phyloP scores from a whole-genome alignment of 1,140 invertebrate genomes.

The Magallana gigas region DNA sequence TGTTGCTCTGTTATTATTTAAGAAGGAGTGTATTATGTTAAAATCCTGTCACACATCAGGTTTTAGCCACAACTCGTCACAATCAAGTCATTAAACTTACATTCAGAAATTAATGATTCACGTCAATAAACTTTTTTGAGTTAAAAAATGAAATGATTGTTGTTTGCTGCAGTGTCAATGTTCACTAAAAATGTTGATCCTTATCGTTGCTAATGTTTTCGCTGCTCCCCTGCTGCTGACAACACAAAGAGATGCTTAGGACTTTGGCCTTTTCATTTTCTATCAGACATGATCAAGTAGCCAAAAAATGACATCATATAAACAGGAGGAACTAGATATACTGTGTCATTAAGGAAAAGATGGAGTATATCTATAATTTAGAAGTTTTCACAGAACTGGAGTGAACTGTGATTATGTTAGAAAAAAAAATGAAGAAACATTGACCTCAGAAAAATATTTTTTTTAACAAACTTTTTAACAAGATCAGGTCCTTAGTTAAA shows the following conservation, averaged over 20 bases:
- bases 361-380: too few relatives aligned
- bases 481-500: too few relatives aligned
- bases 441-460: too few relatives aligned
- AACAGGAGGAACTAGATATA: too few relatives aligned
- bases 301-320: too few relatives aligned
- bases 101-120: conserved; percentile 16
- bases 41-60: neutral
- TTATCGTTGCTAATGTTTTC: neutral
- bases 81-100: conserved; percentile 6
- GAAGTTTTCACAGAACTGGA: too few relatives aligned
- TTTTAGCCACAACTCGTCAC: neutral
- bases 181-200: conserved; percentile 23
- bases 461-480: too few relatives aligned
- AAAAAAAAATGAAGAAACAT: too few relatives aligned
- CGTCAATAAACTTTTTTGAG: conserved; percentile 5
- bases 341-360: too few relatives aligned
- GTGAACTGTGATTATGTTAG: too few relatives aligned
- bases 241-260: neutral
- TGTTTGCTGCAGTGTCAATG: conserved; percentile 1
- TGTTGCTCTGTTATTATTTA: neutral
- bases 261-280: neutral
- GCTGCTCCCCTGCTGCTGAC: neutral
- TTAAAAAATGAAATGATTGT: neutral
- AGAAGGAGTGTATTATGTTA: conserved; percentile 11
- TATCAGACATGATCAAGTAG: neutral